phyloP scores from a whole-genome alignment of 2,888 invertebrate genomes.

The Chymomyza fuscimana region DNA sequence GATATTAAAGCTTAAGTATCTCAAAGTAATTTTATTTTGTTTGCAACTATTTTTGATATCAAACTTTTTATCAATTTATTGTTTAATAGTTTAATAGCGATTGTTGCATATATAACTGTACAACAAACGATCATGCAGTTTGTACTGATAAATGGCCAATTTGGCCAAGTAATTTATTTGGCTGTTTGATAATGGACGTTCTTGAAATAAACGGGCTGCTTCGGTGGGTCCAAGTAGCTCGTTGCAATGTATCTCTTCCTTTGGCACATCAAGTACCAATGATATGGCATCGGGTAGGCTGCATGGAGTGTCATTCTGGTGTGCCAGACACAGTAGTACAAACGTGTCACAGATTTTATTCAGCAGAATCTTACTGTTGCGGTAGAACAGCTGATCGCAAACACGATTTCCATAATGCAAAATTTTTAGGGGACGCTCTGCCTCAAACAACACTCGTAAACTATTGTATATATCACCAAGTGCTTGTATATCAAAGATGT shows the following conservation, averaged over 20 bases:
- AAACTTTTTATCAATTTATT: too few species aligned
- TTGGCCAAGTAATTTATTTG: not conserved
- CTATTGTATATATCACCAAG: constrained; percentile 44
- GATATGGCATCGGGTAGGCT: constrained; percentile 47
- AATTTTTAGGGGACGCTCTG: constrained; percentile 42
- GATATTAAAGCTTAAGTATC: too few species aligned
- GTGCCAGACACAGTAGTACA: constrained; percentile 47
- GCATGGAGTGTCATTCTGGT: constrained; percentile 21
- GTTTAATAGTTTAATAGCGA: not conserved
- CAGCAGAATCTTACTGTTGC: constrained; percentile 25
- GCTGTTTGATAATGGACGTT: not conserved
- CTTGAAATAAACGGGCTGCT: not conserved
- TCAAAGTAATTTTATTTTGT: too few species aligned
- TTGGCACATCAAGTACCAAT: constrained; percentile 29
- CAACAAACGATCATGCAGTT: not conserved
- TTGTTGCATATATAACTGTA: not conserved
- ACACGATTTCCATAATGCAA: constrained; percentile 59
- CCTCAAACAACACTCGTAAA: constrained; percentile 33
- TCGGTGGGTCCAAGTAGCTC: not conserved
- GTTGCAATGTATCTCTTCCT: constrained; percentile 21
- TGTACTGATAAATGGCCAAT: not conserved
- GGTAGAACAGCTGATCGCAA: constrained; percentile 40
- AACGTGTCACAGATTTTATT: constrained; percentile 51
- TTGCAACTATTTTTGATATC: too few species aligned
- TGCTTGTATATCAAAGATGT: constrained; percentile 50